phyloP scores from a whole-genome alignment of 2,888 invertebrate species.

The Diaperis boleti region DNA sequence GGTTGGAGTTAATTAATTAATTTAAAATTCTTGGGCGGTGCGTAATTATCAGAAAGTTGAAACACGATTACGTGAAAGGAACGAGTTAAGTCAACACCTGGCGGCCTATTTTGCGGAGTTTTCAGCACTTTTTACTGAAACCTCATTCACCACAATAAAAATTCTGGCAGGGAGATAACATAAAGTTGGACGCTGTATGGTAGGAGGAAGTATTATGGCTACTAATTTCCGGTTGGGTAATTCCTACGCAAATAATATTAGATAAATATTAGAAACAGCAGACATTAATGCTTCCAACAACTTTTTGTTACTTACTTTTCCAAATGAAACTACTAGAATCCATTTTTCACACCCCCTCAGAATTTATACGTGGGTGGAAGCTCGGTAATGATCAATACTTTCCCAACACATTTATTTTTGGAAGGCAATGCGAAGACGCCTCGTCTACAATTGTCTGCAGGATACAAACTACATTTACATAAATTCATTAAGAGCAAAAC shows the following conservation, averaged over 20 bases:
- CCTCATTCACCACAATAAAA: too few species aligned
- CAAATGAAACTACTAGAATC: too few species aligned
- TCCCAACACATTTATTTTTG: neutral
- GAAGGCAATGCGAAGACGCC: neutral
- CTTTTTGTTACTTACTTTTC: neutral
- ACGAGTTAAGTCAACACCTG: neutral
- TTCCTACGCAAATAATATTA: too few species aligned
- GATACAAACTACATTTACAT: neutral
- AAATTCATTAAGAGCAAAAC: slow-evolving; percentile 4
- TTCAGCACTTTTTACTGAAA: neutral
- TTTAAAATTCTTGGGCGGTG: neutral
- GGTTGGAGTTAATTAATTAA: slow-evolving; percentile 24
- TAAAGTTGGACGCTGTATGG: too few species aligned
- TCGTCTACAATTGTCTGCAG: neutral
- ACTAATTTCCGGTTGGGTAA: too few species aligned
- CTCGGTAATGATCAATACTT: slow-evolving; percentile 2
- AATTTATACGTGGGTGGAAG: slow-evolving; percentile 1
- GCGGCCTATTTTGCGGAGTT: neutral
- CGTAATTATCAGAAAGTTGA: slow-evolving; percentile 11
- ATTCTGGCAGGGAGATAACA: too few species aligned
- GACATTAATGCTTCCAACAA: too few species aligned
- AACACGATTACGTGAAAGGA: neutral
- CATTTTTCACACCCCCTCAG: neutral
- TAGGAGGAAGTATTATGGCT: too few species aligned
- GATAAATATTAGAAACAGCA: too few species aligned